Conservation (phyloP, 2,797 vertebrate genomes). For the Lutjanus campechanus region DNA sequence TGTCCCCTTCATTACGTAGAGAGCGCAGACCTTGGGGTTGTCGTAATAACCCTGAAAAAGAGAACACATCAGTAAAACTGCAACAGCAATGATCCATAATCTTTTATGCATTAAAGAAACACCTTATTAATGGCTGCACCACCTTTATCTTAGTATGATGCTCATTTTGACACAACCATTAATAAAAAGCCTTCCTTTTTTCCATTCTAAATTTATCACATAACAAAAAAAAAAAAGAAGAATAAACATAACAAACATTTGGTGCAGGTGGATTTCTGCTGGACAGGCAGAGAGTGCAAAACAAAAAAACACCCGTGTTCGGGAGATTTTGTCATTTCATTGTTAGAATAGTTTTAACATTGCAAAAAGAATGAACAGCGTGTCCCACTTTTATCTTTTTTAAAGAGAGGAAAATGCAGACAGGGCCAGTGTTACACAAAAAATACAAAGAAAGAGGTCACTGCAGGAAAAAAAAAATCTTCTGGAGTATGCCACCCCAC, state of each 20-base stretch:
- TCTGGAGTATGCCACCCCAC: conserved; percentile 11
- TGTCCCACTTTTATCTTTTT: conserved; percentile 22
- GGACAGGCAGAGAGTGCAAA: neutral
- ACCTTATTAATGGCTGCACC: neutral
- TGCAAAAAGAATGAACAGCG: neutral
- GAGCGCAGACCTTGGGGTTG: conserved; percentile 98
- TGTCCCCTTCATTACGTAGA: conserved; percentile 97
- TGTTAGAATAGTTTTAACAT: neutral
- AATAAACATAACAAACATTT: neutral
- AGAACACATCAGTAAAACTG: conserved; percentile 36
- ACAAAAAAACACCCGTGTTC: neutral
- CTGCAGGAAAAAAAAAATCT: conserved; percentile 3
- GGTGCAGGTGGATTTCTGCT: conserved; percentile 19
- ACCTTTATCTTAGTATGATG: neutral
- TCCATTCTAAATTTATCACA: neutral
- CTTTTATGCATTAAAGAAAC: no score
- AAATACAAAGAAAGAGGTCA: conserved; percentile 24
- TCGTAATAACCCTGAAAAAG: conserved; percentile 96
- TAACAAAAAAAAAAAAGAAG: neutral
- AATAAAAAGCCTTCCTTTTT: neutral
- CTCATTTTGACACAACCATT: neutral
- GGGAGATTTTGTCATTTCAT: neutral
- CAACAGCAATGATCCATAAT: neutral
- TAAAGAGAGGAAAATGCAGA: neutral
- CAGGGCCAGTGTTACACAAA: neutral